A percentile compares a stretch with the other conserved stretches of the same genome.
Evolutionary conservation across 2,888 invertebrate species (phyloP).

Genomic region (Syrphus vitripennis): DNA sequence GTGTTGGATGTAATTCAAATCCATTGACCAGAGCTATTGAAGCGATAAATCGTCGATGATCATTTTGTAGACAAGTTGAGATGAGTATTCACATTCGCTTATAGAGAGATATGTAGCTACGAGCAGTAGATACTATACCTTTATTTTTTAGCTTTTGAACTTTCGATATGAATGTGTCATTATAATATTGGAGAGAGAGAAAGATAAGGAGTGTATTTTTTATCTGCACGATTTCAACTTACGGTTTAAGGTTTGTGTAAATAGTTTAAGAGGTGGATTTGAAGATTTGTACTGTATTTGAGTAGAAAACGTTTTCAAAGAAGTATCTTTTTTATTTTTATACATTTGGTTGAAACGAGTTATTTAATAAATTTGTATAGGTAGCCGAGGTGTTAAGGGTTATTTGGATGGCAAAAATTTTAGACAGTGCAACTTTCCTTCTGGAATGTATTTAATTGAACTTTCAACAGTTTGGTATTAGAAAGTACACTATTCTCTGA

Average conservation of each 20-base stretch:
- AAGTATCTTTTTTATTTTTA: too few relatives aligned
- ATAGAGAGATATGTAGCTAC: not conserved
- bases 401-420: not conserved
- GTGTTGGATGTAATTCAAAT: constrained; percentile 61
- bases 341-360: not conserved
- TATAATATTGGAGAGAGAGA: constrained; percentile 43
- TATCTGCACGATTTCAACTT: constrained; percentile 39
- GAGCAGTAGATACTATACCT: too few relatives aligned
- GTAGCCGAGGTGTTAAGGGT: not conserved
- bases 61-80: constrained; percentile 36
- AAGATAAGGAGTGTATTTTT: constrained; percentile 13
- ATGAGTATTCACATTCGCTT: not conserved
- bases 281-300: not conserved
- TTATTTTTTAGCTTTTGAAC: constrained; percentile 21
- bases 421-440: not conserved
- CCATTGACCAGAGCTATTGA: constrained; percentile 53
- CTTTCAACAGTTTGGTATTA: too few relatives aligned
- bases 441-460: not conserved
- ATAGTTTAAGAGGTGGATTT: constrained; percentile 42
- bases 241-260: constrained; percentile 52
- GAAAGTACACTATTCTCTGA: not conserved
- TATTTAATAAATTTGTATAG: not conserved
- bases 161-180: constrained; percentile 33
- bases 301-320: not conserved
- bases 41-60: constrained; percentile 68